Percentiles rank a stretch among this genome's conserved stretches.
These are phyloP conservation scores for Platerodrilus igneus DNA, from an alignment of 2,888 invertebrate species.

Conservation along the genomic window DNA sequence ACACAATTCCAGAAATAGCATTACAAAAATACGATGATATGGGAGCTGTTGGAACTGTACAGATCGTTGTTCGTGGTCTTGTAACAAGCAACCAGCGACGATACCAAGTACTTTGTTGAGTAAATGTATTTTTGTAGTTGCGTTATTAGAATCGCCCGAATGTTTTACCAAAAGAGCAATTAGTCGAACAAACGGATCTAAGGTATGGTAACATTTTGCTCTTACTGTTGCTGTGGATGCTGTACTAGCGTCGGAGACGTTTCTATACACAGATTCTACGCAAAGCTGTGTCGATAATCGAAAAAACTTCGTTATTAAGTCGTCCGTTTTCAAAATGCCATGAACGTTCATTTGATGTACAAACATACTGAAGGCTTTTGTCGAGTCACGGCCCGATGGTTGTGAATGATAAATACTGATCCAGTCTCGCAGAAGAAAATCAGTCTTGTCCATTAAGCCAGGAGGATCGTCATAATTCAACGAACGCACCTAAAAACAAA, in stretches of 20 bases:
- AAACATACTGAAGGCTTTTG: conserved; percentile 89
- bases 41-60: conserved; percentile 95
- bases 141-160: conserved; percentile 84
- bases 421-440: conserved; percentile 93
- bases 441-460: conserved; percentile 91
- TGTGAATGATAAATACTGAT: conserved; percentile 83
- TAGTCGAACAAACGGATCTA: conserved; percentile 92
- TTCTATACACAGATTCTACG: conserved; percentile 86
- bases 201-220: conserved; percentile 90
- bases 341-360: conserved; percentile 96
- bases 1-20: conserved; percentile 94
- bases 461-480: conserved; percentile 91
- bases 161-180: conserved; percentile 93
- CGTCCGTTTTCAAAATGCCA: conserved; percentile 95
- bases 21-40: conserved; percentile 94
- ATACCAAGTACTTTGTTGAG: conserved; percentile 94
- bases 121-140: conserved; percentile 93
- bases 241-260: conserved; percentile 19
- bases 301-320: conserved; percentile 95
- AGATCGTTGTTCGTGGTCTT: conserved; percentile 90
- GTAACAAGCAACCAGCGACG: conserved; percentile 89
- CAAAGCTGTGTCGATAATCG: conserved; percentile 94
- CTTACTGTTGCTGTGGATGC: conserved; percentile 54
- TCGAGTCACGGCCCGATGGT: conserved; percentile 73
- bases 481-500: conserved; percentile 73